Base-by-base conservation (phyloP, 2,888 invertebrate species). In the Coelinius sp. region DNA sequence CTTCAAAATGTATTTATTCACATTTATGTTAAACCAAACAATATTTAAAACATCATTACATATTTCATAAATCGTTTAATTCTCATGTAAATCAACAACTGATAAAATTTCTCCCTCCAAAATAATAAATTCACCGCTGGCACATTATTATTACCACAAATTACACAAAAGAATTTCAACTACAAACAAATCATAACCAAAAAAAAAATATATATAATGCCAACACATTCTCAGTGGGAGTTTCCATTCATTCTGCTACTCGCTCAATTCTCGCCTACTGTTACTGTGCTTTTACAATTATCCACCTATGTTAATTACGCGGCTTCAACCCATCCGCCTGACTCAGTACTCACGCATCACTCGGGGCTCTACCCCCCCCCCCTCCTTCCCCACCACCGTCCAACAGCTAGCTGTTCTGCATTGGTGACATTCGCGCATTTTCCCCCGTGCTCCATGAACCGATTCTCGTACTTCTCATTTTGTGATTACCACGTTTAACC, bases 401-500 rank as follows among this genome's bases (percentile, higher is more conserved):
- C 41, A 4, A 41, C n/a, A 6, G n/a, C n/a, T n/a, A 10, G 31
- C 38, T 25, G 20, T 25, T 41, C 52, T 27, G 56, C 35, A 53
- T 66, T 24, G 24, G 63, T 38, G 65, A 67, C 65, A 66, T 66
- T 63, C 63, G 68, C 52, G 59, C 56, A 62, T 63, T 65, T 68
- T 53, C 24, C 74, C 68, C 74, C 68, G 31, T 59, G 67, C 62
- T 62, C 49, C 62, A 49, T 67, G 35, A 62, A 75, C 79, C 76
- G 78, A 80, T 78, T 82, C 53, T n/a, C 79, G 77, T 73, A 76
- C 72, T 74, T 71, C 63, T 72, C 74, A 74, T 73, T 78, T 80
- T 77, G 79, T 81, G 80, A 83, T 83, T 81, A 83, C 77, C 70
- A 75, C 78, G 78, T 77, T 83, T 79, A 81, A 77, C 78, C 78